phyloP scores from a whole-genome alignment of 2,888 invertebrate genomes.

The Stramonita haemastoma region DNA sequence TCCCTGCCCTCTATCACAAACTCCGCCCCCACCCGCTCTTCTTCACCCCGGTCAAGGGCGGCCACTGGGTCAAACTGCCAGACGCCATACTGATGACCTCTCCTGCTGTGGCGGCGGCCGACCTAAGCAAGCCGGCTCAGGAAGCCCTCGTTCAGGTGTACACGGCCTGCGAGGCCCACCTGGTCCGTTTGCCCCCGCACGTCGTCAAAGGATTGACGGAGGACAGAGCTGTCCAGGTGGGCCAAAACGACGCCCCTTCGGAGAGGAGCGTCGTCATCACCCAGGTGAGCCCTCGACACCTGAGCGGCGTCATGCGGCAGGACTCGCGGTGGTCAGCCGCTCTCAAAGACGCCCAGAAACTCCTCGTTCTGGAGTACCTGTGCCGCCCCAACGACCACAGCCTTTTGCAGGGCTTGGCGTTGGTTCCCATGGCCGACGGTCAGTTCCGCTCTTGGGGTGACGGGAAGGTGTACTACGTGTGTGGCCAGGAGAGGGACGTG shows the following conservation, averaged over 20 bases:
- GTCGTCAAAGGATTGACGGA: background rate
- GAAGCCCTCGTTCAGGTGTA: slow-evolving; percentile 7
- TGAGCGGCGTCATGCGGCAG: background rate
- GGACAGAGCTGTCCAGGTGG: background rate
- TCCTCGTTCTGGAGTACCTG: slow-evolving; percentile 16
- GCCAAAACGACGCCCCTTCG: background rate
- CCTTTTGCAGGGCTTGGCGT: background rate
- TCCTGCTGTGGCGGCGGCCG: background rate
- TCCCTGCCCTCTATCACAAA: slow-evolving; percentile 1
- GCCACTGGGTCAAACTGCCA: background rate
- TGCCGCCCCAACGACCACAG: background rate
- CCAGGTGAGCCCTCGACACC: background rate
- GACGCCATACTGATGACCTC: slow-evolving; percentile 21
- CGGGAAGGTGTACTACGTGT: slow-evolving; percentile 16
- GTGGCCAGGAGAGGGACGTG: background rate
- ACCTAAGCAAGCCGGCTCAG: background rate
- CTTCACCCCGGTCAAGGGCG: slow-evolving; percentile 8
- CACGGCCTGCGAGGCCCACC: background rate
- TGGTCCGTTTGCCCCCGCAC: background rate
- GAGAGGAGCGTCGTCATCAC: background rate
- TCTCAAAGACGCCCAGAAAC: background rate
- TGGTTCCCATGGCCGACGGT: slow-evolving; percentile 23
- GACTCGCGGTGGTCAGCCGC: background rate
- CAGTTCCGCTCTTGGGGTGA: background rate
- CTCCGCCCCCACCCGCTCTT: background rate